phyloP scores from a whole-genome alignment of 2,797 vertebrate species.

The Hyperoplus immaculatus region DNA sequence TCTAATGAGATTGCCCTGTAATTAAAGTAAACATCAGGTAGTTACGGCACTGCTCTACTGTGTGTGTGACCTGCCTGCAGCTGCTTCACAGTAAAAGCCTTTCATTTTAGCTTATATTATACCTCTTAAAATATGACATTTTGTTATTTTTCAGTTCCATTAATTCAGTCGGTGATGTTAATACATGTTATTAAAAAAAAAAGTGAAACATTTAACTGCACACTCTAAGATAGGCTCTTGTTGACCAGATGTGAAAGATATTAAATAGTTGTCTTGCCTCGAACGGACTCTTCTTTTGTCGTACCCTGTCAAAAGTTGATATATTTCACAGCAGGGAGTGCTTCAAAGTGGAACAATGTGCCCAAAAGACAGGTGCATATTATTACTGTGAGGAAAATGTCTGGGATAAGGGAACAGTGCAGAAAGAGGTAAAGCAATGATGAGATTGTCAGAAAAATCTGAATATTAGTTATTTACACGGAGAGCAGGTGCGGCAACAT shows the following conservation, averaged over 20 bases:
- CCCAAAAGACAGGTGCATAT: constrained; percentile 17
- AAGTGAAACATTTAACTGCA: not conserved
- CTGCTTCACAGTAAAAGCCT: constrained; percentile 9
- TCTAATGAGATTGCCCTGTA: not conserved
- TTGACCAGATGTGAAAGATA: not conserved
- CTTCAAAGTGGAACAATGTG: constrained; percentile 14
- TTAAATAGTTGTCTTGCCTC: not conserved
- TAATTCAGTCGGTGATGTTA: not conserved
- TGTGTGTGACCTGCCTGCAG: not conserved
- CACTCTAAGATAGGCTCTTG: constrained; percentile 3
- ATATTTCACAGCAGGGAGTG: constrained; percentile 19
- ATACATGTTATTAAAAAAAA: not conserved
- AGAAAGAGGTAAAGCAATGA: constrained; percentile 6
- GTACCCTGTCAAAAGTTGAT: constrained; percentile 2
- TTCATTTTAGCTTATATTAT: not conserved
- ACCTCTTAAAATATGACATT: not conserved
- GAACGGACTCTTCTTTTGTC: not conserved
- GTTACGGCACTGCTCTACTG: not conserved
- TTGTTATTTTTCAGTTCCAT: not conserved
- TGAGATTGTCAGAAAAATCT: constrained; percentile 12
- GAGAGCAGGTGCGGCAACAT: constrained; percentile 20
- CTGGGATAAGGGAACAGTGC: not conserved
- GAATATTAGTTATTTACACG: constrained; percentile 51
- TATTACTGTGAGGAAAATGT: constrained; percentile 1
- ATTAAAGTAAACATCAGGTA: not conserved